Evolutionary conservation across 1,140 invertebrate species (phyloP), one percentile per base, ranked within the genome.

Genomic region (Oncopodura yosiiana): DNA sequence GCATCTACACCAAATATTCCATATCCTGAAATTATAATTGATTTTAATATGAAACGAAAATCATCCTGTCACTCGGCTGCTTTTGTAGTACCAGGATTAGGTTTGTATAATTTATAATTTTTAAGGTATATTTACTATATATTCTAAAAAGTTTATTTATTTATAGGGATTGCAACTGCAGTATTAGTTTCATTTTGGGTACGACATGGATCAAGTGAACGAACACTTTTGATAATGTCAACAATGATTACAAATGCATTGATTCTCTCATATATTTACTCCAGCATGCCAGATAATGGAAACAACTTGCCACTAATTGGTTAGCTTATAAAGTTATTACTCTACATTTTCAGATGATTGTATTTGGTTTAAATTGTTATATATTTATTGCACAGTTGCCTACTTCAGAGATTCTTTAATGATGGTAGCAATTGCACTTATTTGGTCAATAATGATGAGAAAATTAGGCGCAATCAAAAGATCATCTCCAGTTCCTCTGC

Each of bases 161-260:
- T 39, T 44, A 16, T 30, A 64, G 62, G 55, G 32, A 61, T 64
- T 37, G 61, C 62, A 9, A 29, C 24, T 0, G 50, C 49, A 9
- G 41, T 61, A 19, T 42, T 64, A 11, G 59, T 61, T 2, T 37
- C 58, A 3, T 64, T 64, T 26, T 64, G 62, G 62, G 21, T 64
- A 5, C 58, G 34, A 8, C 62, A 58, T 2, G 50, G 52, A 27
- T 27, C 58, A 1, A 49, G 52, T 8, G 58, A 64, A 42, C 38
- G 62, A 19, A 14, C 61, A 0, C 37, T 30, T 0, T 26, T 64
- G 3, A 39, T 64, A 11, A 37, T 61, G 3, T 26, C 59, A 2
- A 39, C 49, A 4, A 50, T 56, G 6, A 19, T 59, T n/a, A 49
- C 59, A 43, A 64, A 61, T 34, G 51, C 53, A 1, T 14, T 56